phyloP scores from a whole-genome alignment of 2,888 invertebrate species.

The Tetheella fluctuosa region DNA sequence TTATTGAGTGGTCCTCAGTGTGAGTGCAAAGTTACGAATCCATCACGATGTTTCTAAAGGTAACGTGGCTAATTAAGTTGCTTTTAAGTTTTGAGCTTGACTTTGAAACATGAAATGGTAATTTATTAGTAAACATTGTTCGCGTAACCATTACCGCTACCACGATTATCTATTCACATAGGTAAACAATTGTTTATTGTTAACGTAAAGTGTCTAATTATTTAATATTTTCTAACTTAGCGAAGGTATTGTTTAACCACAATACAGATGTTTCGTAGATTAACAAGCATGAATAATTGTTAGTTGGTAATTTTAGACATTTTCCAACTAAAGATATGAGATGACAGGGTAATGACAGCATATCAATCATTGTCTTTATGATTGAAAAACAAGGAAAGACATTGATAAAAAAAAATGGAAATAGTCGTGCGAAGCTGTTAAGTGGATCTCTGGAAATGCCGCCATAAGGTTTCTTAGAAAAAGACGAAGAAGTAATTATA shows the following conservation, averaged over 20 bases:
- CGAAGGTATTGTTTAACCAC: not conserved
- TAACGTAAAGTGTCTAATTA: slow-evolving; percentile 18
- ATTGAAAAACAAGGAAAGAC: not conserved
- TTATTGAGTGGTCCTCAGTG: slow-evolving; percentile 43
- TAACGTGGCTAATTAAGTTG: slow-evolving; percentile 38
- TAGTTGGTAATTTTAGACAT: not conserved
- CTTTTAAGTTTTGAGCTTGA: slow-evolving; percentile 43
- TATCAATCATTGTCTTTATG: not conserved
- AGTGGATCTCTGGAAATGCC: no score
- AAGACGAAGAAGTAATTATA: not conserved
- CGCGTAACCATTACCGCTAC: slow-evolving; percentile 44
- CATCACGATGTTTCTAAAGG: slow-evolving; percentile 59
- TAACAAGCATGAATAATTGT: slow-evolving; percentile 5
- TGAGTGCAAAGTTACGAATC: slow-evolving; percentile 25
- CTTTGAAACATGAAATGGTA: slow-evolving; percentile 35
- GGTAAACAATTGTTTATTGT: slow-evolving; percentile 41
- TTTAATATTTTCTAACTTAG: slow-evolving; percentile 7
- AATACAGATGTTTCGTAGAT: slow-evolving; percentile 4
- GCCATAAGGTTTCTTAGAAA: no score
- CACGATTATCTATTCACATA: slow-evolving; percentile 46
- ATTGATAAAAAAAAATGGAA: not conserved
- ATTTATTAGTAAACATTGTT: slow-evolving; percentile 54
- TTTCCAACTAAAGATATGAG: not conserved
- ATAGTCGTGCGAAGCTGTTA: no score
- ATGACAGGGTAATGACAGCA: not conserved